Evolutionary conservation across 2,888 invertebrate genomes (phyloP), one percentile per base, ranked within the genome.

Genomic region (Drosophila incognita): DNA sequence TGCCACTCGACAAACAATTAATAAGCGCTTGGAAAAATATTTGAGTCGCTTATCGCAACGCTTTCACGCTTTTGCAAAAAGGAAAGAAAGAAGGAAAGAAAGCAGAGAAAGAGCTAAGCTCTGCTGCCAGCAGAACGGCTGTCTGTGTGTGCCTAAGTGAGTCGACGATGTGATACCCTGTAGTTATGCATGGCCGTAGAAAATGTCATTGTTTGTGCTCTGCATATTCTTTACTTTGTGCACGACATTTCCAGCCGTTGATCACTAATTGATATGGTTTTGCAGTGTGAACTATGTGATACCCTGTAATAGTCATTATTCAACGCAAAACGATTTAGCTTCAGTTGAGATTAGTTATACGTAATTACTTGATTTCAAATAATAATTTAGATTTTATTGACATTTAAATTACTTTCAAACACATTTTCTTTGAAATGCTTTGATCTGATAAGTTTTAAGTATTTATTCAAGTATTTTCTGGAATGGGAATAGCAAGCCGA

Each of bases 11-110:
- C 83, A 84, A 87, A 87, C 87, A 85, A 85, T 85, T 85, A 87
- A 89, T 87, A 85, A 89, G 82, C 89, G 82, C 84, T 89, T 73
- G 81, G 74, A 70, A 82, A 80, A 78, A 83, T 88, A 81, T 85
- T 86, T 86, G 86, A 80, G 75, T 78, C 88, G 88, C 83, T 84
- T 84, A 84, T 84, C 83, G 86, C 83, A 78, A 60, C 74, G 68
- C 69, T 68, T 88, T 88, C 83, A 85, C 81, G 88, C 88, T 81
- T 52, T 48, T 11, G 18, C 27, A 13, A 18, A 54, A 10, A 24
- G 11, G 24, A 53, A n/a, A 18, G 27, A 36, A 27, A 27, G 33
- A 52, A 15, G n/a, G 29, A 48, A 13, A 15, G 18, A n/a, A 40
- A 40, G 7, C 42, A 21, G 4, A 24, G 24, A 24, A 46, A 4